These are phyloP conservation scores for Sebastiscus albofasciatus DNA, from an alignment of 2,797 vertebrate genomes.

Conservation along the genomic window DNA sequence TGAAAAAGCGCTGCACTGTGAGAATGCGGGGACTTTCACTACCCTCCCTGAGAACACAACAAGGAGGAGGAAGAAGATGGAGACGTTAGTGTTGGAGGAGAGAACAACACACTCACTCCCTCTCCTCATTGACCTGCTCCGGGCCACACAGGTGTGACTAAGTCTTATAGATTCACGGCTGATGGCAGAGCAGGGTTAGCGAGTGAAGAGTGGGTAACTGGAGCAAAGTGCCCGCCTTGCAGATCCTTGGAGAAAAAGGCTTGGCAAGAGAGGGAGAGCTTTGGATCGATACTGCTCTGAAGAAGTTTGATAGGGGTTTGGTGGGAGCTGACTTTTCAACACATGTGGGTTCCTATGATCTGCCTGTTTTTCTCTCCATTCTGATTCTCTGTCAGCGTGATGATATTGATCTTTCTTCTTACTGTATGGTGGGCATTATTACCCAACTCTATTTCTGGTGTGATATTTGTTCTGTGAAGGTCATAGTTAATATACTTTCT, in stretches of 20 bases:
- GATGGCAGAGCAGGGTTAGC: constrained; percentile 55
- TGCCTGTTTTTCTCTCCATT: constrained; percentile 10
- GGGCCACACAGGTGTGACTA: constrained; percentile 66
- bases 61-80: constrained; percentile 4
- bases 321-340: constrained; percentile 48
- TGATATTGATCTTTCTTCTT: constrained; percentile 19
- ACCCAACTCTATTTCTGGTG: not conserved
- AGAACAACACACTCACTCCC: constrained; percentile 30
- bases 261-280: constrained; percentile 57
- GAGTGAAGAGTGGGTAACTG: constrained; percentile 63
- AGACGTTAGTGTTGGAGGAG: constrained; percentile 27
- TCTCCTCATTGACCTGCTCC: constrained; percentile 33
- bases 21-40: not conserved
- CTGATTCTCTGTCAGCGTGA: constrained; percentile 36
- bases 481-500: not conserved
- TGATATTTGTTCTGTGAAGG: constrained; percentile 1
- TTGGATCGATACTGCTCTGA: constrained; percentile 64
- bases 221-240: constrained; percentile 68
- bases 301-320: constrained; percentile 64
- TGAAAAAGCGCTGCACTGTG: not conserved
- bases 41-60: constrained; percentile 1
- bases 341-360: constrained; percentile 40
- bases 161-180: constrained; percentile 62
- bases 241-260: constrained; percentile 69
- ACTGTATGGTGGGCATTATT: not conserved